Percentiles rank a stretch among this genome's conserved stretches.
phyloP scores from a whole-genome alignment of 2,888 invertebrate genomes.

The Craniophora ligustri region DNA sequence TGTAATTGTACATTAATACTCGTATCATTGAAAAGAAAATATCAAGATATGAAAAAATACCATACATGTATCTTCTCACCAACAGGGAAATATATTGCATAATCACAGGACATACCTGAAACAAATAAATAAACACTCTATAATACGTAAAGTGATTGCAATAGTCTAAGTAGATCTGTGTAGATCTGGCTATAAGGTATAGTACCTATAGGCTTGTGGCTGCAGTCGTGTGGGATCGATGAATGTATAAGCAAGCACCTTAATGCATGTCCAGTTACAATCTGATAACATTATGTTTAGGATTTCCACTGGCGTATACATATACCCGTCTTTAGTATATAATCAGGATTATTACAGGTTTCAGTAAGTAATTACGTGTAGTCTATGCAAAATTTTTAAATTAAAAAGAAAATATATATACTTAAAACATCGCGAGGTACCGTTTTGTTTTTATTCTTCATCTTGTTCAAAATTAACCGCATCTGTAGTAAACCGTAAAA shows the following conservation, averaged over 20 bases:
- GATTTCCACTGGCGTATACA: no score
- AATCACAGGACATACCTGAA: constrained; percentile 42
- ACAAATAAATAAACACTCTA: constrained; percentile 29
- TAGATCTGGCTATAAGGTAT: background rate
- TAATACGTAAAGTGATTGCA: background rate
- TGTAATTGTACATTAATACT: no score
- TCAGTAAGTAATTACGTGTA: no score
- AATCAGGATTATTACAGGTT: no score
- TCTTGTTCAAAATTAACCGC: constrained; percentile 12
- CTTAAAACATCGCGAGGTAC: constrained; percentile 6
- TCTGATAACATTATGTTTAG: no score
- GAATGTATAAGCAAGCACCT: background rate
- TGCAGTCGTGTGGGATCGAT: background rate
- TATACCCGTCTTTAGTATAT: no score
- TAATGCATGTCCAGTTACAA: no score
- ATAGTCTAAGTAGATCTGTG: background rate
- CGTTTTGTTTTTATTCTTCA: constrained; percentile 4
- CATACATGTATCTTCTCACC: background rate
- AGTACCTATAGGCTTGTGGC: background rate
- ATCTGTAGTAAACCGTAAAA: constrained; percentile 40
- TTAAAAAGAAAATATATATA: no score
- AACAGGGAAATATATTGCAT: background rate
- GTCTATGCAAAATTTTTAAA: no score
- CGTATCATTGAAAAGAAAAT: no score
- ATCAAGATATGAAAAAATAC: no score